Evolutionary conservation across 2,113 vertebrate species (phyloP).

Genomic region (Circaetus gallicus): DNA sequence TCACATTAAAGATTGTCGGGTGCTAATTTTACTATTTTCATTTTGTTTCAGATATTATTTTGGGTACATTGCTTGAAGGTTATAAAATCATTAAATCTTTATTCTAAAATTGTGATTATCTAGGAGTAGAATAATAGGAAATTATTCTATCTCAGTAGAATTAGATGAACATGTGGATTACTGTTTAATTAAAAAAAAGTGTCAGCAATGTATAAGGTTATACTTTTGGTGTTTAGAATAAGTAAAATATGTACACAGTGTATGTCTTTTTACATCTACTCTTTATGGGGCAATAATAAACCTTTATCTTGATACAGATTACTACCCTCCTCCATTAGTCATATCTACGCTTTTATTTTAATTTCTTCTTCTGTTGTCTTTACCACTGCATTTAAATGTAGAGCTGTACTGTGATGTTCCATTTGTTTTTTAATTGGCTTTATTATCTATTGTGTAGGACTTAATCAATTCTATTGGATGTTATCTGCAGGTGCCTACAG

Average conservation of each 20-base stretch:
- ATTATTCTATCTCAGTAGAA: neutral
- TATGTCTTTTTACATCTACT: neutral
- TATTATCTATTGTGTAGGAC: constrained; percentile 15
- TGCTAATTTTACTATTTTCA: neutral
- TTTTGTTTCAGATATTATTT: neutral
- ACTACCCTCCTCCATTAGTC: neutral
- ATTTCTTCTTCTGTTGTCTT: neutral
- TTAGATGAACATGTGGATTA: neutral
- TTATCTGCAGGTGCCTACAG: constrained; percentile 7
- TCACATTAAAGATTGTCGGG: neutral
- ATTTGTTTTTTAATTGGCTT: constrained; percentile 36
- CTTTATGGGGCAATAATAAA: neutral
- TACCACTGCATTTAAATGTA: neutral
- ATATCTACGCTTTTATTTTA: neutral
- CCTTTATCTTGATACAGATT: neutral
- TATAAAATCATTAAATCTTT: constrained; percentile 32
- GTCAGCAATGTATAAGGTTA: neutral
- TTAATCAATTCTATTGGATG: constrained; percentile 25
- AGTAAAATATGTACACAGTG: neutral
- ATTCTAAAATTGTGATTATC: neutral
- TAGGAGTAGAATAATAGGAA: neutral
- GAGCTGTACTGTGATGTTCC: neutral
- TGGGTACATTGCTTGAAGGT: neutral
- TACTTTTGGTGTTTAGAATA: neutral
- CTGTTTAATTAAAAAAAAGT: neutral